phyloP scores from a whole-genome alignment of 2,113 vertebrate genomes.

The Pterophyllum scalare region DNA sequence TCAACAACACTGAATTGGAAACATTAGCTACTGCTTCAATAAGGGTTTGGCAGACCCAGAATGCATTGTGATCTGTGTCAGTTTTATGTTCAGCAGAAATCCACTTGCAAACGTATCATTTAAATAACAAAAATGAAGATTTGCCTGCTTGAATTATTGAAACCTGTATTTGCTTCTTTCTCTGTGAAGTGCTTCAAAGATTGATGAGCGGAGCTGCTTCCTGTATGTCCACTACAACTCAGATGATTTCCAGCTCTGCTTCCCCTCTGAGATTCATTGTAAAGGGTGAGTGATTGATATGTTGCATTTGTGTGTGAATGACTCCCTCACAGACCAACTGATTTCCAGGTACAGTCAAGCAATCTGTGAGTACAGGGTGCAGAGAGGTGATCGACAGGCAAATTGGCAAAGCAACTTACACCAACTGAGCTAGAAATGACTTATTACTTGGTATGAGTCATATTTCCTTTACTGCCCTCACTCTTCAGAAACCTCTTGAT shows the following conservation, averaged over 20 bases:
- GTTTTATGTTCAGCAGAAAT: not conserved
- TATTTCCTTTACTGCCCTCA: slow-evolving; percentile 8
- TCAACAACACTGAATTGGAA: not conserved
- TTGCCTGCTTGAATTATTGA: not conserved
- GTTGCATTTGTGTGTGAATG: not conserved
- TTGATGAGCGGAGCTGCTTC: slow-evolving; percentile 90
- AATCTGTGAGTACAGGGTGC: not conserved
- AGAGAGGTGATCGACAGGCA: not conserved
- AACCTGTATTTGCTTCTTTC: not conserved
- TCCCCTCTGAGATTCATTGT: slow-evolving; percentile 88
- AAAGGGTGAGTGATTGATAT: slow-evolving; percentile 80
- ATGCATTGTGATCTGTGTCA: too few relatives aligned
- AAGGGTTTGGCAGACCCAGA: not conserved
- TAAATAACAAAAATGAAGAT: not conserved
- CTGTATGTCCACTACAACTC: slow-evolving; percentile 87
- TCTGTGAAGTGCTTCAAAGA: slow-evolving; percentile 84
- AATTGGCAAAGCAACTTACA: not conserved
- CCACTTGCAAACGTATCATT: not conserved
- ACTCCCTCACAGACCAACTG: not conserved
- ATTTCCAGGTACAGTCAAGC: not conserved
- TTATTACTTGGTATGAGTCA: slow-evolving; percentile 37
- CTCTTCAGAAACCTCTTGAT: not conserved
- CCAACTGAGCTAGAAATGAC: not conserved
- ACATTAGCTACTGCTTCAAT: not conserved
- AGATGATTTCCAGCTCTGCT: slow-evolving; percentile 91